These are phyloP conservation scores for Acleris holmiana DNA, from an alignment of 2,888 invertebrate genomes.

Conservation along the genomic window DNA sequence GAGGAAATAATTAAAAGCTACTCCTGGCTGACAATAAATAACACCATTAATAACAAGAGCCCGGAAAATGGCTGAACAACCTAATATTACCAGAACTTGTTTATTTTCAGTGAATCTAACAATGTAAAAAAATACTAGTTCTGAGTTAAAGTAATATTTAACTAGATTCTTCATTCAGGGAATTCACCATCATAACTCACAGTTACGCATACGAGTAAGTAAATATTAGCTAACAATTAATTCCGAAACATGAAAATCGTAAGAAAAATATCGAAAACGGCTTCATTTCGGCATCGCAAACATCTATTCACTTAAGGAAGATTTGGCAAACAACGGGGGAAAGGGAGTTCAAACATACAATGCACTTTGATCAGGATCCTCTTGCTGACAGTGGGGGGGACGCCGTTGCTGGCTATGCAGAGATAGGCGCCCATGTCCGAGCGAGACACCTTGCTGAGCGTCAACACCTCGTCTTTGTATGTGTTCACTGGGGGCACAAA, in stretches of 20 bases:
- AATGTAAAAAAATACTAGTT: not conserved
- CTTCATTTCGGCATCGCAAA: slow-evolving; percentile 35
- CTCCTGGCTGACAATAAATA: slow-evolving; percentile 70
- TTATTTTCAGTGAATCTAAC: not conserved
- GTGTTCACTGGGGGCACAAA: slow-evolving; percentile 82
- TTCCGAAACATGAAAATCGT: slow-evolving; percentile 15
- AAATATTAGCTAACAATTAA: not conserved
- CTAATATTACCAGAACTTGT: slow-evolving; percentile 58
- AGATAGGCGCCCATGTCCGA: slow-evolving; percentile 96
- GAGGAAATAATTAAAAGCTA: slow-evolving; percentile 77
- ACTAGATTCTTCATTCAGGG: too few relatives aligned
- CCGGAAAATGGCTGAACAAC: slow-evolving; percentile 73
- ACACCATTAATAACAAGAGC: slow-evolving; percentile 77
- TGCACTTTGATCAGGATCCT: slow-evolving; percentile 94
- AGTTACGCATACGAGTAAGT: not conserved
- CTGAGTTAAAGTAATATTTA: too few relatives aligned
- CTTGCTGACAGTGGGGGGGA: slow-evolving; percentile 95
- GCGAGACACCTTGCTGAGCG: slow-evolving; percentile 91
- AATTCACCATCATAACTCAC: not conserved
- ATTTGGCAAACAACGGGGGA: slow-evolving; percentile 39
- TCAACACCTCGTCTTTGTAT: slow-evolving; percentile 90
- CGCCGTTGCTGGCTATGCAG: slow-evolving; percentile 94
- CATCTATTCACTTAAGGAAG: slow-evolving; percentile 38
- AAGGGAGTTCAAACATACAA: slow-evolving; percentile 87
- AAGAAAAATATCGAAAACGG: slow-evolving; percentile 26